Base-by-base conservation (phyloP, 2,797 vertebrate genomes). In the Halcyon chelicuti region DNA sequence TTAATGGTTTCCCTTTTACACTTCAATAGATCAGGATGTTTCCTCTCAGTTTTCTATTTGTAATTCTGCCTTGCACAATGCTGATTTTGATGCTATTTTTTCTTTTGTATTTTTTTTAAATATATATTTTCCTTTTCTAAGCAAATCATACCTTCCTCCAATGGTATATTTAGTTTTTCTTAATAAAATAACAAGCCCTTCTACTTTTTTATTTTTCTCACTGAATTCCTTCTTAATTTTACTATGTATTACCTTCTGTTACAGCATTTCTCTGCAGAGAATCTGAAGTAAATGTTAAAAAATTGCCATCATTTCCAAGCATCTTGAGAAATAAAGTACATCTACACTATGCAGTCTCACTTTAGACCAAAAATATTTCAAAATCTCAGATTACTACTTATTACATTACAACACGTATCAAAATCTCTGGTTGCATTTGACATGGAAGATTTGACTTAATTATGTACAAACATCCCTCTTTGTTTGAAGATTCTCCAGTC, bases 361-460 rank as follows among this genome's bases (percentile, higher is more conserved):
- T 91, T 91, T 13, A 87, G 46, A 87, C 28, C 0, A 2, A 91
- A 95, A 91, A 82, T 71, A 90, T 79, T 93, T 84, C 39, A 74
- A 44, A 72, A 73, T 54, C 54, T 91, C 66, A 20, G 22, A 70
- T 83, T 94, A 67, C 58, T 78, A 61, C 63, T 78, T 46, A 51
- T 57, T 29, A 54, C 1, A 0, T 86, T 79, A 54, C 31, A 80
- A 47, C 19, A 55, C 1, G 0, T 74, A 74, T 80, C 19, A 26
- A 91, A 94, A 94, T 76, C 68, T 71, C 49, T 54, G 54, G 57
- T 55, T 80, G 61, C 46, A 79, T 95, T 88, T 94, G 58, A 94
- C 54, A 22, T 49, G 66, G 65, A 60, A 81, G 72, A 84, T 82
- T 88, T 70, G 47, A 72, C 49, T 93, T 93, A 46, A 78, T 76